Base-by-base conservation (phyloP, 2,888 invertebrate species). In the Hermaeophaga mercurialis region DNA sequence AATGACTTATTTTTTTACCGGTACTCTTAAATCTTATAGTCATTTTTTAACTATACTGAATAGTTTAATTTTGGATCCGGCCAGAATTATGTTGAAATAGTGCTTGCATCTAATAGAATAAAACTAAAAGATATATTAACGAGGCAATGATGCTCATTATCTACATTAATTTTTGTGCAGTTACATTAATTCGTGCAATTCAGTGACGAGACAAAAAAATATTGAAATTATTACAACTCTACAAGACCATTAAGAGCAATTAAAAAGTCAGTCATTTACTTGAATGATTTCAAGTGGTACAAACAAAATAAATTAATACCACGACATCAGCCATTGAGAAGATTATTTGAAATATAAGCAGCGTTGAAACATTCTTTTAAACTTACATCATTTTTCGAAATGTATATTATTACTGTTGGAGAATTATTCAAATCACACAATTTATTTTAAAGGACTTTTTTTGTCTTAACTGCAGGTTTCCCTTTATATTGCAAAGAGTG, bases 221-320 rank as follows among this genome's bases (percentile, higher is more conserved):
- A 52, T 52, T 43, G 22, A 34, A 52, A 52, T 43, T 41, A 44
- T 52, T 52, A 52, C 43, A 43, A 43, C 34, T 52, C 34, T 50
- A 56, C 56, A 57, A 57, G 59, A 44, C 54, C 47, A 59, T 62
- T 62, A 59, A 62, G 46, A 47, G 50, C 55, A 58, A 62, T 62
- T 62, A 62, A 62, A 59, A 62, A 48, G 34, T 36, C 45, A 54
- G 56, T 58, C 54, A 57, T 54, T 59, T 43, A 48, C 43, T 56
- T 54, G 56, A 53, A 59, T 56, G 52, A 11, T 52, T 45, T 57
- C 55, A 61, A 63, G 59, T 63, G 63, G 63, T 56, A 61, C 63
- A 57, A 63, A 63, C 61, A 59, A 63, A 61, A 56, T 63, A 59
- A 63, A 63, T 63, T 61, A 56, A 61, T 58, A 15, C 46, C 31